Base-by-base conservation (phyloP, 1,140 invertebrate genomes). In the Drosophila pachea region DNA sequence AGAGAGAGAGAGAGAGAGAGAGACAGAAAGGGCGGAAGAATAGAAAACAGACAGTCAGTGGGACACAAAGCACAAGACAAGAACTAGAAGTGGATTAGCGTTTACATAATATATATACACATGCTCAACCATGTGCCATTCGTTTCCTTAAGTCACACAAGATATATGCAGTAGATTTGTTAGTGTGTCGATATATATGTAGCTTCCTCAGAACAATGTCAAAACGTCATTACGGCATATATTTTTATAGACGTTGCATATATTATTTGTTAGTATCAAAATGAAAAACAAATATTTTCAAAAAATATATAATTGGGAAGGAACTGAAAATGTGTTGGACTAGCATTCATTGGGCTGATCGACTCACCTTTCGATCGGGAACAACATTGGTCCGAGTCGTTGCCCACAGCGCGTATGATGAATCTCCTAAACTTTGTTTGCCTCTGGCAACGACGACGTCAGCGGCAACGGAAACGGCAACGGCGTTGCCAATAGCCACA, bases 371-470 rank as follows among this genome's bases (percentile, higher is more conserved):
- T 84, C 48, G 61, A 54, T 74, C 59, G 63, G 59, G 60, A 66
- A 66, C 73, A 86, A 76, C 79, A 84, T 84, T 84, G 76, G 79
- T 66, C 60, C 70, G 65, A 50, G 50, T 70, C 76, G 73, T 68
- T 60, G 86, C 52, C 73, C 73, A 84, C 79, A 70, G 73, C 79
- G 81, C 81, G 81, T 86, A 84, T 86, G 79, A 76, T 84, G 79
- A 68, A 84, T 74, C 54, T 60, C 45, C 38, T 63, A 55, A 9
- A 74, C 75, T 73, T 68, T 73, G 79, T 79, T 78, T 83, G 73
- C 76, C 76, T 62, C 67, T 69, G 73, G 71, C 55, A 61, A 42
- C 38, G 22, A 7, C 47, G 14, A 7, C 62, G 40, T 6, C 45
- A 45, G 16, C 45, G 33, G 14, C 58, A 32, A 33, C 59, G 45